phyloP scores from a whole-genome alignment of 2,888 invertebrate species.

The Tetragonisca angustula region DNA sequence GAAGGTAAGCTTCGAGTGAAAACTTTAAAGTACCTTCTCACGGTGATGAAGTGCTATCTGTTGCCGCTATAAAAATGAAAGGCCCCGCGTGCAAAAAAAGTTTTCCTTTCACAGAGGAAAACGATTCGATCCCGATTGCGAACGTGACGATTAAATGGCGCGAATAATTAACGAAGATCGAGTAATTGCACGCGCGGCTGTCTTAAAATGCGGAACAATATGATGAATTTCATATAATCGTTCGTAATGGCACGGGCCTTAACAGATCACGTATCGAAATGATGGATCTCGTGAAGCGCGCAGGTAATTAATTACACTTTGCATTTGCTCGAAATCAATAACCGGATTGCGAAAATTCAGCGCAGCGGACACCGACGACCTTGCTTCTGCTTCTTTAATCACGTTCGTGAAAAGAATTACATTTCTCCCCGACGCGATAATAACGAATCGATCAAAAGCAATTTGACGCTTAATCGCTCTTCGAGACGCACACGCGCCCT shows the following conservation, averaged over 20 bases:
- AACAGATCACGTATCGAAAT: background rate
- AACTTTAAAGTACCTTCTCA: slow-evolving; percentile 22
- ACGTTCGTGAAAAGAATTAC: background rate
- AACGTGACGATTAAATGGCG: background rate
- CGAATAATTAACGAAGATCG: background rate
- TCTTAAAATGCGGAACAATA: background rate
- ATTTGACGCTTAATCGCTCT: background rate
- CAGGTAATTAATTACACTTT: background rate
- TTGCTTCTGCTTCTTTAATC: background rate
- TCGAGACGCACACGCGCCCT: no score
- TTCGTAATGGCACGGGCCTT: background rate
- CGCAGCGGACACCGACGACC: no score
- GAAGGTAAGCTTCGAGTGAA: slow-evolving; percentile 2
- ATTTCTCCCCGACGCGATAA: background rate
- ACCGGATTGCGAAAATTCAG: background rate
- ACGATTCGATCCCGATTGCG: background rate
- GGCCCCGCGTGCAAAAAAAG: background rate
- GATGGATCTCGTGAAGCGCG: background rate
- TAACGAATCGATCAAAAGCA: background rate
- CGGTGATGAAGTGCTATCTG: slow-evolving; percentile 13
- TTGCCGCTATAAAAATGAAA: slow-evolving; percentile 1
- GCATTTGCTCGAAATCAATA: background rate
- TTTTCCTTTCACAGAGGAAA: background rate
- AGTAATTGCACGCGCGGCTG: background rate
- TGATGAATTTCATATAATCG: background rate